Percentiles rank a stretch among this genome's conserved stretches.
These are phyloP conservation scores for Ochropacha duplaris DNA, from an alignment of 2,888 invertebrate species.

Conservation along the genomic window DNA sequence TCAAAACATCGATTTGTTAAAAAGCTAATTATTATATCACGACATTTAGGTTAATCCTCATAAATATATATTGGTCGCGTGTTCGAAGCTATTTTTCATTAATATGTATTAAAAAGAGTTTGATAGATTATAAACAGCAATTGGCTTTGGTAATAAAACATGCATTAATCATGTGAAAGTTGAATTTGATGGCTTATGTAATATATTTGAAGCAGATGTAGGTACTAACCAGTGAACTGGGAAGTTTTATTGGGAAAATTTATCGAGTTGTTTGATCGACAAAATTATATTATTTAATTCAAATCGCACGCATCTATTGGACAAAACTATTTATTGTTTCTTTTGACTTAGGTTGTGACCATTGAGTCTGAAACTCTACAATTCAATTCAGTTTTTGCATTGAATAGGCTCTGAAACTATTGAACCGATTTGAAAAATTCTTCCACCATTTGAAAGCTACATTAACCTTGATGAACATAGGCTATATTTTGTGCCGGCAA, in stretches of 20 bases:
- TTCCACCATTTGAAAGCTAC: too few relatives aligned
- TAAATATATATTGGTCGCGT: constrained; percentile 17
- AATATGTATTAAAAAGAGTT: background rate
- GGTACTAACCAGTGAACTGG: background rate
- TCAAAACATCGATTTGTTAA: background rate
- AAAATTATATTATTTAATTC: too few relatives aligned
- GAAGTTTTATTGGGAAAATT: background rate
- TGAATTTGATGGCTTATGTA: background rate
- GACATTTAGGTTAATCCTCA: constrained; percentile 9
- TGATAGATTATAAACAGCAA: background rate
- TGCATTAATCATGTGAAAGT: background rate
- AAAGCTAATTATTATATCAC: background rate
- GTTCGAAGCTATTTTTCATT: constrained; percentile 4
- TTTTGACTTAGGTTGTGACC: too few relatives aligned
- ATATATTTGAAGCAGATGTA: background rate
- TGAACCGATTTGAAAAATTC: too few relatives aligned
- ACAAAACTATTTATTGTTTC: too few relatives aligned
- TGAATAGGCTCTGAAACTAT: too few relatives aligned
- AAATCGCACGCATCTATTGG: too few relatives aligned
- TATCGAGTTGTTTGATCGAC: background rate
- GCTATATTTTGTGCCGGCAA: too few relatives aligned
- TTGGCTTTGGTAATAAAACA: background rate
- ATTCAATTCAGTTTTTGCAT: too few relatives aligned
- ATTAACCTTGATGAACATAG: too few relatives aligned
- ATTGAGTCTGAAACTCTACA: too few relatives aligned